phyloP scores from a whole-genome alignment of 2,113 vertebrate genomes.

The Sturnus vulgaris region DNA sequence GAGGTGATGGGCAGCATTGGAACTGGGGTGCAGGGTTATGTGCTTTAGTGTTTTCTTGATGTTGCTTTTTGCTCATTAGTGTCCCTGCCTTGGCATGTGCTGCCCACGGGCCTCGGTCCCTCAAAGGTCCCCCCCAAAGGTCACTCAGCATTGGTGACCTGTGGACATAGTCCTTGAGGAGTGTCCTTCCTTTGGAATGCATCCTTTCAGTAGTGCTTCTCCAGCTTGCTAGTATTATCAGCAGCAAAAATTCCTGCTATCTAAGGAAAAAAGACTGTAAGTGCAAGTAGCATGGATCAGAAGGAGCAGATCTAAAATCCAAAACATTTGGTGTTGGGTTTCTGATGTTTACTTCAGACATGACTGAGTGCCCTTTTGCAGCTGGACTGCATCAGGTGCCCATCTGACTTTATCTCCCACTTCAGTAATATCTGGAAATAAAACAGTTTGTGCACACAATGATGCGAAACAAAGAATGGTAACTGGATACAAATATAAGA shows the following conservation, averaged over 20 bases:
- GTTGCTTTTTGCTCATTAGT: not conserved
- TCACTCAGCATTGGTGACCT: not conserved
- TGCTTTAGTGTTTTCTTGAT: not conserved
- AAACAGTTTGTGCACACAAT: rapidly evolving
- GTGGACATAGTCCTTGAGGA: not conserved
- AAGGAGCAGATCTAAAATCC: not conserved
- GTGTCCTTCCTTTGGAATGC: not conserved
- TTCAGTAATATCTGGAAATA: not conserved
- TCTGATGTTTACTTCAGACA: not conserved
- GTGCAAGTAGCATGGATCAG: not conserved
- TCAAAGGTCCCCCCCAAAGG: not conserved
- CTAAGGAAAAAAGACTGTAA: not conserved
- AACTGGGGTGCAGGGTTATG: not conserved
- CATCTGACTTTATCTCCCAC: not conserved
- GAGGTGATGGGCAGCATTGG: not conserved
- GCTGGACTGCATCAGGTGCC: not conserved
- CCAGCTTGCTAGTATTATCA: not conserved
- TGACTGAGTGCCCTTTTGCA: not conserved
- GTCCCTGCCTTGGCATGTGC: not conserved
- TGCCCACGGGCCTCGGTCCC: rapidly evolving
- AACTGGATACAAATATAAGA: not conserved
- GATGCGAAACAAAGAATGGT: not conserved
- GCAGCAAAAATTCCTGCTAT: not conserved
- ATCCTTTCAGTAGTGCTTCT: not conserved
- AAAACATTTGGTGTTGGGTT: not conserved